Conservation (phyloP, 2,888 invertebrate species). For the Nebria salina region DNA sequence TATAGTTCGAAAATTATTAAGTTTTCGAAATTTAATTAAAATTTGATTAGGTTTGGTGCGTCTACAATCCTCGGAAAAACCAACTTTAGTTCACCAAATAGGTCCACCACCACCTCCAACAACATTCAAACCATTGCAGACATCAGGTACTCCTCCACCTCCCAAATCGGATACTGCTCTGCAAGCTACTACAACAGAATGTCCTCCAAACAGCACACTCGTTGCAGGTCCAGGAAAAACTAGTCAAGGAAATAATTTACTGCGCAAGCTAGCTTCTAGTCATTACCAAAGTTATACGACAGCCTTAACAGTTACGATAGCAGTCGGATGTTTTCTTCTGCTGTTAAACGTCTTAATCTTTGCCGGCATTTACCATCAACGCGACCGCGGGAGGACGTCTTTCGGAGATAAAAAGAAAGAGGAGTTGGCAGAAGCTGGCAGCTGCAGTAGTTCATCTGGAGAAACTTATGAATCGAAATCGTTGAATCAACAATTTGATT, state of each 20-base stretch:
- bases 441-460: slow-evolving; percentile 71
- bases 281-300: slow-evolving; percentile 91
- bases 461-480: slow-evolving; percentile 70
- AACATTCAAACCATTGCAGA: slow-evolving; percentile 60
- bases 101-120: slow-evolving; percentile 63
- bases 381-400: slow-evolving; percentile 66
- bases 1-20: slow-evolving; percentile 56
- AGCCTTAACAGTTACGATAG: slow-evolving; percentile 87
- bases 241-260: slow-evolving; percentile 73
- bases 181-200: slow-evolving; percentile 74
- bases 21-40: neutral
- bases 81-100: slow-evolving; percentile 69
- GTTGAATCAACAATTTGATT: slow-evolving; percentile 41
- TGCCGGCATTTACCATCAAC: slow-evolving; percentile 87
- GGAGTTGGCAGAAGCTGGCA: slow-evolving; percentile 77
- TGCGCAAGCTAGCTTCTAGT: slow-evolving; percentile 80
- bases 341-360: slow-evolving; percentile 86
- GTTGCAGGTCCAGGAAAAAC: slow-evolving; percentile 60
- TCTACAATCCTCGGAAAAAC: slow-evolving; percentile 76
- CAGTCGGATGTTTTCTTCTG: slow-evolving; percentile 84
- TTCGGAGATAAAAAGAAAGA: slow-evolving; percentile 78
- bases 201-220: slow-evolving; percentile 71
- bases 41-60: slow-evolving; percentile 74
- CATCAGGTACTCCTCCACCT: slow-evolving; percentile 62
- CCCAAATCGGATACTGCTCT: slow-evolving; percentile 65